Evolutionary conservation across 2,888 invertebrate species (phyloP).

Genomic region (Dastarcus helophoroides): DNA sequence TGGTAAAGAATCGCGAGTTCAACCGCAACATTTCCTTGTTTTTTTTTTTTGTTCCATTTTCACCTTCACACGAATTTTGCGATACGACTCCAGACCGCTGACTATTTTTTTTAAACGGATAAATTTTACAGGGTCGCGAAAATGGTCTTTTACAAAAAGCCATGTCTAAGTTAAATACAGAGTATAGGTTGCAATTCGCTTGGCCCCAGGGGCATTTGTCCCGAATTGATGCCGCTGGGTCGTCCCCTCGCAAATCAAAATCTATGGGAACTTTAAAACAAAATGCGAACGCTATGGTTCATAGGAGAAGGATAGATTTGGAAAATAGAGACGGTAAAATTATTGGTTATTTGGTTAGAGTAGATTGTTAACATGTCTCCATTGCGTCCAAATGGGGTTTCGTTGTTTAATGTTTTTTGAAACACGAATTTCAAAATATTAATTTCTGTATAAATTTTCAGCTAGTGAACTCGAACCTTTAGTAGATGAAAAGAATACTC

Average conservation of each 20-base stretch:
- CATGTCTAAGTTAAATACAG: slow-evolving; percentile 65
- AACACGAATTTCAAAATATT: too few relatives aligned
- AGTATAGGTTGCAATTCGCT: slow-evolving; percentile 82
- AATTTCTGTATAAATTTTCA: slow-evolving; percentile 26
- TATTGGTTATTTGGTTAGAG: slow-evolving; percentile 3
- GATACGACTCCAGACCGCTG: slow-evolving; percentile 10
- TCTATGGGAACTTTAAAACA: slow-evolving; percentile 74
- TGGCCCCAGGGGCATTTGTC: slow-evolving; percentile 56
- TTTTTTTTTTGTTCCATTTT: too few relatives aligned
- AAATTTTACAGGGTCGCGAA: slow-evolving; percentile 11
- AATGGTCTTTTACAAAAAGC: slow-evolving; percentile 11
- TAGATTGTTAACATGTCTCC: neutral
- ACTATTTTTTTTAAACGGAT: slow-evolving; percentile 22
- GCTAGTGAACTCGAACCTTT: slow-evolving; percentile 64
- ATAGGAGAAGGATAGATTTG: slow-evolving; percentile 36
- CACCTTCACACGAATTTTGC: neutral
- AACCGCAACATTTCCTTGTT: slow-evolving; percentile 1
- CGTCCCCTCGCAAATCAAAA: slow-evolving; percentile 70
- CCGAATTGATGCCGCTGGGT: slow-evolving; percentile 37
- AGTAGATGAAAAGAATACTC: slow-evolving; percentile 50
- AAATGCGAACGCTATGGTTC: slow-evolving; percentile 37
- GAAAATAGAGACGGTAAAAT: slow-evolving; percentile 37
- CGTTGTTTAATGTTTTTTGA: too few relatives aligned
- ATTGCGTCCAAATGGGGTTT: too few relatives aligned
- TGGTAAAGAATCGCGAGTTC: slow-evolving; percentile 27